A percentile compares a stretch with the other conserved stretches of the same genome.
Evolutionary conservation across 1,140 invertebrate genomes (phyloP).

Genomic region (Temnothorax curvispinosus): DNA sequence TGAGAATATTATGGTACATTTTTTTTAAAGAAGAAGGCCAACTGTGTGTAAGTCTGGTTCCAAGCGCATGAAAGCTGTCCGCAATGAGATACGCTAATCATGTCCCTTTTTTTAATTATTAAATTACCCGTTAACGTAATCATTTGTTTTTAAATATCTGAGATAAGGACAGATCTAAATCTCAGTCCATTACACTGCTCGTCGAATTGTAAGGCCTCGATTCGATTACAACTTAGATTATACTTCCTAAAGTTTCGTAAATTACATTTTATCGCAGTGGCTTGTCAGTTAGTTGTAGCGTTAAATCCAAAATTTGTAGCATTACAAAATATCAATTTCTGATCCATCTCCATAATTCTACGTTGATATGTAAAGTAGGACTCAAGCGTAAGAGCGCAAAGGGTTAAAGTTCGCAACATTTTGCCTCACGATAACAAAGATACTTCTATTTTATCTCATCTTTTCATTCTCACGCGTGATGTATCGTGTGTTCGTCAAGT

Average conservation of each 20-base stretch:
- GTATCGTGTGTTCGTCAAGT: constrained; percentile 30
- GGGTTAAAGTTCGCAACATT: constrained; percentile 34
- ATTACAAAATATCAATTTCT: constrained; percentile 34
- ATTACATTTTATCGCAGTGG: constrained; percentile 64
- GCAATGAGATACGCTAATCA: background rate
- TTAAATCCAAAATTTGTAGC: constrained; percentile 29
- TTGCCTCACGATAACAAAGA: background rate
- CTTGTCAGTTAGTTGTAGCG: constrained; percentile 2
- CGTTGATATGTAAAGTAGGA: constrained; percentile 36
- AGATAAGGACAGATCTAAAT: constrained; percentile 1
- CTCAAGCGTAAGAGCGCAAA: constrained; percentile 34
- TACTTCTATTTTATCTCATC: background rate
- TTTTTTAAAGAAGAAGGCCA: constrained; percentile 27
- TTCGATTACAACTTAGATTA: constrained; percentile 72
- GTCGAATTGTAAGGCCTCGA: constrained; percentile 73
- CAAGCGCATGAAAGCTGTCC: background rate
- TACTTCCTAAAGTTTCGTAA: constrained; percentile 66
- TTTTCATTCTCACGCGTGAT: background rate
- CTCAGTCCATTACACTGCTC: background rate
- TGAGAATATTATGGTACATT: background rate
- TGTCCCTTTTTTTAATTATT: background rate
- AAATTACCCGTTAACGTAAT: background rate
- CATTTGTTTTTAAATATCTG: constrained; percentile 15
- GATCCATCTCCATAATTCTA: background rate
- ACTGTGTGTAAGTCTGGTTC: background rate